Base-by-base conservation (phyloP, 1,140 invertebrate genomes). In the Bombus sylvicola region DNA sequence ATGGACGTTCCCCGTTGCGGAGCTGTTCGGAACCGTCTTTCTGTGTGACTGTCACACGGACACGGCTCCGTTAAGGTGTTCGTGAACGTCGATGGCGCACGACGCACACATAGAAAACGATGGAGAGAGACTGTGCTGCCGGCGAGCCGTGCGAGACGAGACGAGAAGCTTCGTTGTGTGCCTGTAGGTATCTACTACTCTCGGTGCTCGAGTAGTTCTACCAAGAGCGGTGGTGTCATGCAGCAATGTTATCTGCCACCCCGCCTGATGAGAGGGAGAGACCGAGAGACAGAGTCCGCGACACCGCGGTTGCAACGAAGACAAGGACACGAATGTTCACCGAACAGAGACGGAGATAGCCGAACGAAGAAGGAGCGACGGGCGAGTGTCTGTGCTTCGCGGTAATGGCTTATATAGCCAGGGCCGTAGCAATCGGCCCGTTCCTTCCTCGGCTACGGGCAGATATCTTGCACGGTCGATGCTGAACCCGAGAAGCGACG, bases 231-330 rank as follows among this genome's bases (percentile, higher is more conserved):
- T 89, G 92, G 94, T 94, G 94, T 94, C 94, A 94, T 94, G 93
- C 92, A 94, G 93, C 94, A 94, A 94, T 95, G 94, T 94, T 94
- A 95, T 94, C 94, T 94, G 92, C 94, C 94, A 94, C 93, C 93
- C 90, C 90, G 89, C 84, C 91, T 92, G 94, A 94, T 92, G 90
- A 87, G 86, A 83, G 83, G 59, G 81, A 86, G 87, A 43, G 91
- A 91, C 84, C 62, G 88, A 90, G 84, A 81, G 88, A 90, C 68
- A 43, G 53, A n/a, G 68, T 34, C 25, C 39, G 39, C 13, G 71
- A 31, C 22, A 28, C 13, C 1, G 62, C 62, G 13, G 62, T 66
- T 59, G 57, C 13, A 68, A 69, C 47, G 9, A 59, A 53, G 69
- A 80, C 37, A 39, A 62, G 25, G 77, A 53, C 47, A 53, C 18